Base-by-base conservation (phyloP, 2,113 vertebrate species). In the Coryphaenoides rupestris region DNA sequence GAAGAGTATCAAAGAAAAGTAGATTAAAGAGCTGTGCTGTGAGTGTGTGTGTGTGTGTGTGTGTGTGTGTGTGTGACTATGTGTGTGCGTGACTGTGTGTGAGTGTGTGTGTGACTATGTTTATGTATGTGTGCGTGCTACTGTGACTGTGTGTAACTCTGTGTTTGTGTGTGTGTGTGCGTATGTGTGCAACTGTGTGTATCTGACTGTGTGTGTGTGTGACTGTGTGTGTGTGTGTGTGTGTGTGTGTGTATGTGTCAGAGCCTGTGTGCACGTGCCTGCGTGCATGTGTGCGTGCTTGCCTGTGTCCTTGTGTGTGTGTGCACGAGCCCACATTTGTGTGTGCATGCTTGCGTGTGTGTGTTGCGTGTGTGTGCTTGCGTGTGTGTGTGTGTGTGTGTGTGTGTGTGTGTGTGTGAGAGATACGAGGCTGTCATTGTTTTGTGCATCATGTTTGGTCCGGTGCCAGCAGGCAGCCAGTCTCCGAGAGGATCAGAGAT, bases 1-100 rank as follows among this genome's bases (percentile, higher is more conserved):
- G 86, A 76, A 78, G 72, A 76, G 66, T 73, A 82, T 82, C 83
- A 81, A 79, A 83, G 74, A 80, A 63, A 75, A 87, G 72, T 84
- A 74, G 80, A 88, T 86, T 83, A 85, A 81, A 80, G 79, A 83
- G 77, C 75, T 17, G 14, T 23, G 59, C 22, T 2, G 5, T 33
- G 28, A 79, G 40, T 60, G 33, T 17, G 45, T 47, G 45, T 22
- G 40, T 61, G 59, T 22, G 40, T 23, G 60, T 50, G 46, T 19
- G 60, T 50, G 46, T 19, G 55, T 72, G 70, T 49, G 45, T 54
- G 61, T 54, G 61, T 21, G 33, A n/a, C n/a, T 60, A 33, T 21
- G 33, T 46, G 33, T 49, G 49, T 13, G 28, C n/a, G 17, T 15
- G 58, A n/a, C n/a, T 45, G 58, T 45, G 58, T 19, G 28, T 21